Base-by-base conservation (phyloP, 64 coral and sea anemone genomes). In the Cladopsammia gracilis region DNA sequence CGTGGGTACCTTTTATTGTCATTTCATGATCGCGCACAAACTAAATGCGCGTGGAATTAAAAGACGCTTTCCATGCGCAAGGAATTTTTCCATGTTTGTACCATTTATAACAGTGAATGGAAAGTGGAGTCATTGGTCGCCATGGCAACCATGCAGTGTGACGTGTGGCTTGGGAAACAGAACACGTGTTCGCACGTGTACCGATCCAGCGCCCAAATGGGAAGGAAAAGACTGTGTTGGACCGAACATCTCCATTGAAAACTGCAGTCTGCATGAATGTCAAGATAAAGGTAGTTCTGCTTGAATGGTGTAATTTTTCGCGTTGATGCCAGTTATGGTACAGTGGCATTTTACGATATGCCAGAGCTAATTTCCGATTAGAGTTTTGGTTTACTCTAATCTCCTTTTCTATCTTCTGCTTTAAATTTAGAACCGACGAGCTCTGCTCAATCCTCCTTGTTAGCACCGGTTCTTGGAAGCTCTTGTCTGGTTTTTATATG, bases 131-230 rank as follows among this genome's bases (percentile, higher is more conserved):
- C 24, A 82, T 4, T 82, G 78, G 78, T 60, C n/a, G 8, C 23
- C 78, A 48, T 82, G 78, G 78, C 25, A 58, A 62, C 78, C 78
- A 46, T 82, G 78, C 52, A 61, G 25, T 34, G 8, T 60, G 12
- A 82, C 78, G n/a, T 82, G 78, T 62, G 53, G 43, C 15, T 1
- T 14, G 16, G 78, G 78, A 34, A 60, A 60, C 20, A 82, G 78
- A 58, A 24, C 78, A 82, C 53, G 78, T 7, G 3, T 61, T 48
- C 78, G 78, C 12, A 82, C 61, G 4, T 82, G 78, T n/a, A 61
- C 78, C 3, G 49, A 82, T 25, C 78, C 78, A 46, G 12, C 14
- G 24, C 78, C 78, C 13, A 75, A 48, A 75, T 75, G 72, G 72
- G 47, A 49, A 16, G 46, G 72, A n/a, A 5, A 48, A 18, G 46